These are phyloP conservation scores for Mirza zaza DNA, from an alignment of 2,113 vertebrate species.

Conservation along the genomic window DNA sequence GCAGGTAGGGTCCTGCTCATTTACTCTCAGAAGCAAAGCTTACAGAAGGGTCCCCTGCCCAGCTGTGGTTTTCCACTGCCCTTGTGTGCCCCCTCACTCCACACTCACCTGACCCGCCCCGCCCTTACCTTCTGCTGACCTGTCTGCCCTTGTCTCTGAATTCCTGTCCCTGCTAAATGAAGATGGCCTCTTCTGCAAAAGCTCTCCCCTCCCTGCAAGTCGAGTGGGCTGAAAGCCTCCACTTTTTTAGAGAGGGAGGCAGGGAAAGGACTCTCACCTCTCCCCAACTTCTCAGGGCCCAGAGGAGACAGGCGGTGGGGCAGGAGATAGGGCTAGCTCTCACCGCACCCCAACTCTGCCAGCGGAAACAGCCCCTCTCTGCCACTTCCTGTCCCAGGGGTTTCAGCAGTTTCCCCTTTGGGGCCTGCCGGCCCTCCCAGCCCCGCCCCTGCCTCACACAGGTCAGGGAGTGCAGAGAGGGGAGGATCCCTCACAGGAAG, in stretches of 20 bases:
- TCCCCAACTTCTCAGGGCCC: conserved; percentile 6
- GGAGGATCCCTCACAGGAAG: conserved; percentile 64
- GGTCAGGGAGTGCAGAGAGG: conserved; percentile 69
- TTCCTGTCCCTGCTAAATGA: not conserved
- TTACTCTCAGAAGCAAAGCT: not conserved
- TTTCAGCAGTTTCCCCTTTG: conserved; percentile 80
- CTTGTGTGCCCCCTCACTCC: not conserved
- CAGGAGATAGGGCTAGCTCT: conserved; percentile 48
- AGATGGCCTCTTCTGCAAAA: not conserved
- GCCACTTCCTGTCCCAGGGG: conserved; percentile 80
- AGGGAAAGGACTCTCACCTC: not conserved
- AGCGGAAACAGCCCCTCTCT: conserved; percentile 77
- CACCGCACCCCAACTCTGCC: conserved; percentile 60
- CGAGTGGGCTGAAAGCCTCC: not conserved
- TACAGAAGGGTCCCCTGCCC: conserved; percentile 42
- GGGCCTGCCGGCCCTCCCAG: conserved; percentile 58
- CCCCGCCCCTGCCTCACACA: conserved; percentile 61
- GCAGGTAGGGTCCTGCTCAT: not conserved
- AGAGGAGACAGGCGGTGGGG: not conserved
- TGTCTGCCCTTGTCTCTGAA: conserved; percentile 40
- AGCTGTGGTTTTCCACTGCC: conserved; percentile 38
- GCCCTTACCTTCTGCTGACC: conserved; percentile 12
- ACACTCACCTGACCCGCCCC: not conserved
- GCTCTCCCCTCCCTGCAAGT: not conserved
- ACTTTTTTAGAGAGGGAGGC: not conserved